Evolutionary conservation across 2,113 vertebrate genomes (phyloP).

Genomic region (Cyprinodon tularosa): DNA sequence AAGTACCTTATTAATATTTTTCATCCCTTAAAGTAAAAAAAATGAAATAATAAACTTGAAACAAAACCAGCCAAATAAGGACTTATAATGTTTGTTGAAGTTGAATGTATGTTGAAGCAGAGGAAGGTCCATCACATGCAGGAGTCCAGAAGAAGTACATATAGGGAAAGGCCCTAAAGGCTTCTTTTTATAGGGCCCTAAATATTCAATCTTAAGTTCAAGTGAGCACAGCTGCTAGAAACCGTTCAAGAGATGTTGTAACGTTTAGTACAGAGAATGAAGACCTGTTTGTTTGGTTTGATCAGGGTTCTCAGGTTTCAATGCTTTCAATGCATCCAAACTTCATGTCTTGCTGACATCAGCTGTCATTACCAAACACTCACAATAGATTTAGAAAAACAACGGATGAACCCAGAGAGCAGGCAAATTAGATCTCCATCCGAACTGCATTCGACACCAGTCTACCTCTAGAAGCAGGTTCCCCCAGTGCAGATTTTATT

Average conservation of each 20-base stretch:
- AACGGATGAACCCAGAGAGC: not conserved
- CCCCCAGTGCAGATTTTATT: not conserved
- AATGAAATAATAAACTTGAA: no score
- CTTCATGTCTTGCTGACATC: slow-evolving; percentile 8
- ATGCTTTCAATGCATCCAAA: no score
- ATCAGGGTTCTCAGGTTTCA: not conserved
- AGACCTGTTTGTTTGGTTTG: not conserved
- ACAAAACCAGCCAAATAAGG: not conserved
- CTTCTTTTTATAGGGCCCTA: no score
- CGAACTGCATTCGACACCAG: no score
- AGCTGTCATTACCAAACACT: not conserved
- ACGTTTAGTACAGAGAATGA: no score
- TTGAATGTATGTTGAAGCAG: not conserved
- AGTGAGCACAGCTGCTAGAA: not conserved
- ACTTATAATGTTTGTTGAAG: not conserved
- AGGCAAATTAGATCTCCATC: not conserved
- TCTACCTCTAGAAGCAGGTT: not conserved
- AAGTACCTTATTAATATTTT: no score
- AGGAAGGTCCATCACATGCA: no score
- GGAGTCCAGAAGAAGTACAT: no score
- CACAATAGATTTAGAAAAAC: not conserved
- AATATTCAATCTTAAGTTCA: not conserved
- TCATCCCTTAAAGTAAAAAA: no score
- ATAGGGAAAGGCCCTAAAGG: no score
- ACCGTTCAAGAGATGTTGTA: no score